These are phyloP conservation scores for Philereme vetulata DNA, from an alignment of 2,888 invertebrate genomes.

Conservation along the genomic window DNA sequence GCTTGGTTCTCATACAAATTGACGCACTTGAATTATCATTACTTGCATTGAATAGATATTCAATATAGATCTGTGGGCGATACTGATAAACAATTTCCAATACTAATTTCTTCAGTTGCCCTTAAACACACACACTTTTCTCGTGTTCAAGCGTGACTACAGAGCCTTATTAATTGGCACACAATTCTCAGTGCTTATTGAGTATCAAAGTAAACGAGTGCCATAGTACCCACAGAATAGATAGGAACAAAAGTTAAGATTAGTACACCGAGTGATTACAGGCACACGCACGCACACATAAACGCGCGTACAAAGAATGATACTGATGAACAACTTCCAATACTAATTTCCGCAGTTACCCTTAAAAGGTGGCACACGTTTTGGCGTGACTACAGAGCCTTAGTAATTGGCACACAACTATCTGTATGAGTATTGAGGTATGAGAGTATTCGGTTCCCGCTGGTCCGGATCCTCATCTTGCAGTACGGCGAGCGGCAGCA, in stretches of 20 bases:
- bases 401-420: constrained; percentile 12
- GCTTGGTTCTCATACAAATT: no score
- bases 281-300: no score
- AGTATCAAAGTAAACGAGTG: constrained; percentile 23
- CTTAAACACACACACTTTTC: not conserved
- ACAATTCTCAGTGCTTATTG: constrained; percentile 19
- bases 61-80: no score
- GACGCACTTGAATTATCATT: no score
- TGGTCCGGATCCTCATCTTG: constrained; percentile 40
- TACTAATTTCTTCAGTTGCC: no score
- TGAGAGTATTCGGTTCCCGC: constrained; percentile 30
- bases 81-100: no score
- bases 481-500: constrained; percentile 31
- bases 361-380: not conserved
- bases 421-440: constrained; percentile 20
- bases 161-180: constrained; percentile 4
- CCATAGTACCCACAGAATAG: constrained; percentile 19
- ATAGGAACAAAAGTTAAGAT: no score
- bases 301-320: no score
- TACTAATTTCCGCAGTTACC: no score
- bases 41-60: no score
- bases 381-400: not conserved
- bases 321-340: no score
- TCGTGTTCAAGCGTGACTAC: not conserved
- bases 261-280: no score